A percentile compares a stretch with the other conserved stretches of the same genome.
phyloP scores from a whole-genome alignment of 2,113 vertebrate genomes.

The Apteryx mantelli region DNA sequence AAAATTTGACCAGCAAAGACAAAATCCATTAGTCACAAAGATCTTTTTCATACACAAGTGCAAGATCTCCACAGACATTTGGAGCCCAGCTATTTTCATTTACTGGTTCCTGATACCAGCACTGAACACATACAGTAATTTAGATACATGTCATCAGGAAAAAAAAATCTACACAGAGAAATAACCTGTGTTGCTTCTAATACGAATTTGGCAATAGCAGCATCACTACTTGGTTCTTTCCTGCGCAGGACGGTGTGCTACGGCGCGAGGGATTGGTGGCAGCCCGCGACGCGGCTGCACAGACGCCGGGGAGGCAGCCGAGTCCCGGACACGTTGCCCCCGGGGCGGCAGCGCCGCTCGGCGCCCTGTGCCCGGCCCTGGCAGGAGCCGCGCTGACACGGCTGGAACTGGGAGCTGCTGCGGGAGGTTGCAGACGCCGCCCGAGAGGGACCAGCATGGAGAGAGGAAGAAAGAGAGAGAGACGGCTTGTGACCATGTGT shows the following conservation, averaged over 20 bases:
- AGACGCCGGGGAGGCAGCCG: no score
- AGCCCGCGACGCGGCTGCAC: no score
- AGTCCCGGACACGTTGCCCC: no score
- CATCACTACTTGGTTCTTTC: accelerated
- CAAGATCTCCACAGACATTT: background rate
- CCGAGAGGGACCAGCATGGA: no score
- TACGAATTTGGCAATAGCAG: accelerated
- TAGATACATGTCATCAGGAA: accelerated
- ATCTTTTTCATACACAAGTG: background rate
- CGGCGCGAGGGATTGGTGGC: no score
- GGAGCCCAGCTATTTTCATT: background rate
- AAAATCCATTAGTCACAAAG: background rate
- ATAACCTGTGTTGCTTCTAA: accelerated
- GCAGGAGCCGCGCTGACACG: no score
- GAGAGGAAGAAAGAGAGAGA: no score
- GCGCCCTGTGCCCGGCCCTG: no score
- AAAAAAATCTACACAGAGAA: background rate
- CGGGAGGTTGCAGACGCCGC: no score
- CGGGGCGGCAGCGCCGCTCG: no score
- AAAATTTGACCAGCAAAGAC: background rate
- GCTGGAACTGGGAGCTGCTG: no score
- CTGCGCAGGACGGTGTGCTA: accelerated
- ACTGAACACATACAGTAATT: background rate
- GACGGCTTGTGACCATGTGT: no score
- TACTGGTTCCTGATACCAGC: background rate